Evolutionary conservation across 2,888 invertebrate species (phyloP).

Genomic region (Hypomecis atomaria): DNA sequence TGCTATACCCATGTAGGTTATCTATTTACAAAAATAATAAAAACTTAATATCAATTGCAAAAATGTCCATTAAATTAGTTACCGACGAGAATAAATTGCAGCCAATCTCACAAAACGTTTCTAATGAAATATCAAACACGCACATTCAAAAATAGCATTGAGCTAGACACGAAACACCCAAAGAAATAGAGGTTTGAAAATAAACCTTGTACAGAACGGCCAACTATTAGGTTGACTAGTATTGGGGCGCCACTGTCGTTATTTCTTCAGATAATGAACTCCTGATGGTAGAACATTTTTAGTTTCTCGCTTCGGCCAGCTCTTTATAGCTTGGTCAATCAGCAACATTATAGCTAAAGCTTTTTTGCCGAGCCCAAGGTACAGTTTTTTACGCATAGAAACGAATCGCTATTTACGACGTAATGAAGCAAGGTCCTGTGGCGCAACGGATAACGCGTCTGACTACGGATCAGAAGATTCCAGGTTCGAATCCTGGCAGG

Average conservation of each 20-base stretch:
- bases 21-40: neutral
- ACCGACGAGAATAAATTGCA: constrained; percentile 55
- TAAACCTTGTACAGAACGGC: constrained; percentile 28
- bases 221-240: neutral
- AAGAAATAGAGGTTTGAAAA: constrained; percentile 18
- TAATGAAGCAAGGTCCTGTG: constrained; percentile 67
- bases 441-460: constrained; percentile 89
- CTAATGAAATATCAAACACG: constrained; percentile 33
- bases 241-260: neutral
- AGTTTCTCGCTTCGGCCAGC: neutral
- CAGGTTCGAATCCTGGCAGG: constrained; percentile 88
- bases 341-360: constrained; percentile 22
- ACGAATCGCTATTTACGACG: constrained; percentile 10
- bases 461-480: constrained; percentile 89
- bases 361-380: constrained; percentile 24
- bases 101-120: constrained; percentile 23
- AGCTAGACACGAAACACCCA: constrained; percentile 26
- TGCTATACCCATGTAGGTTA: neutral
- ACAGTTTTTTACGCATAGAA: constrained; percentile 25
- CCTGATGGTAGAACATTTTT: neutral
- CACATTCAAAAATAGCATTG: constrained; percentile 38
- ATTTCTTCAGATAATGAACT: neutral
- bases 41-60: constrained; percentile 1
- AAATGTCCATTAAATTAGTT: constrained; percentile 8
- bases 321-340: neutral